Evolutionary conservation across 2,797 vertebrate species (phyloP), one percentile per base, ranked within the genome.

Genomic region (Rhynchotus rufescens): DNA sequence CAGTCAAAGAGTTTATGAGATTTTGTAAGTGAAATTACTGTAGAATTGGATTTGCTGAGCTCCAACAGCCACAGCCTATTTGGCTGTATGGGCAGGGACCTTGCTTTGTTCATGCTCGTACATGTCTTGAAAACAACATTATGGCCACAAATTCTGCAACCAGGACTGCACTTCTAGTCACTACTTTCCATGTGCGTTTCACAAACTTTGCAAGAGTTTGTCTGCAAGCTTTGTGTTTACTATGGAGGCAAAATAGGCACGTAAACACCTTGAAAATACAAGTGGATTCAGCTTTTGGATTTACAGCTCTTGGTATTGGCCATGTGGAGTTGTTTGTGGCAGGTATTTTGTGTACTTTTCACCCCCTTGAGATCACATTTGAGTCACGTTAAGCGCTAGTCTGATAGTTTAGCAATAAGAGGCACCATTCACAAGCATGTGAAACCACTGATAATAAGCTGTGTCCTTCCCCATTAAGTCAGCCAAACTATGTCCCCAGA

Each of bases 11-110:
- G 59, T 72, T 81, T 3, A 12, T 13, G 23, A 51, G 12, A 25
- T 51, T 12, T 51, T 90, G 71, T 54, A 86, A 87, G 52, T 67
- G 80, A 92, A 94, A 94, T 74, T 36, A 83, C 71, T 80, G 76
- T 61, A 68, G 66, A 8, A 12, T 21, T 80, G 90, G 80, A 62
- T 52, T 91, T 1, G 1, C 42, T 45, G 65, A 32, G 71, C 74
- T 86, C 51, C 67, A 74, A 30, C 19, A 85, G 76, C 64, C 79
- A 34, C 82, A 77, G 80, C 44, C 28, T 60, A 1, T 74, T 76
- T 79, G 82, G 23, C 6, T 88, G 74, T 54, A 57, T 89, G 78
- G 52, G 25, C 42, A 34, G 0, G 2, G 59, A 54, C 54, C 13
- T 5, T 51, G 45, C 0, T 59, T 76, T 80, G 59, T 36, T 68